These are phyloP conservation scores for Papilio elwesi DNA, from an alignment of 2,888 invertebrate species.

Conservation along the genomic window DNA sequence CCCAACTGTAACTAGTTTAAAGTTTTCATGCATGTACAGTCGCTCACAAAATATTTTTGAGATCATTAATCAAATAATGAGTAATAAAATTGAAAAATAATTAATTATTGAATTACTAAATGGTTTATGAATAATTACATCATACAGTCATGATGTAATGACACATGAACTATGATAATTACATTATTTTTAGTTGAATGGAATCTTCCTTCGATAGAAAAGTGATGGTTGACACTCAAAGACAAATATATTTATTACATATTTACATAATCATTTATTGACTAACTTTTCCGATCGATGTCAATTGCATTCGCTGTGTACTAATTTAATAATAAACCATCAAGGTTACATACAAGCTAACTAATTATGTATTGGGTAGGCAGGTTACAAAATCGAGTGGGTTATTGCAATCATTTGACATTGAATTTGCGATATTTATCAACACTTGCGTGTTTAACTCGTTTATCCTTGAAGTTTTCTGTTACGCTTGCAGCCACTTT, in stretches of 20 bases:
- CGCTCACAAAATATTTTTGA: too few relatives aligned
- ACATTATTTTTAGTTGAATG: too few relatives aligned
- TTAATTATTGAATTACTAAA: too few relatives aligned
- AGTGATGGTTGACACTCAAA: too few relatives aligned
- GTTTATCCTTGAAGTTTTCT: not conserved
- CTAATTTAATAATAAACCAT: not conserved
- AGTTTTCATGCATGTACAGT: too few relatives aligned
- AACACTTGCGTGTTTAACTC: not conserved
- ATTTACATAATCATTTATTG: not conserved
- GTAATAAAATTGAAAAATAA: too few relatives aligned
- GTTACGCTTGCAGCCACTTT: not conserved
- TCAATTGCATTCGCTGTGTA: not conserved
- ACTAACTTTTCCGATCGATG: not conserved
- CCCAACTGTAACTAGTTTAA: too few relatives aligned
- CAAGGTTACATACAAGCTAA: conserved; percentile 1
- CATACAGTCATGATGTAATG: too few relatives aligned
- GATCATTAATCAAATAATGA: too few relatives aligned
- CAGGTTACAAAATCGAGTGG: not conserved
- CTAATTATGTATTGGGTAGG: conserved; percentile 14
- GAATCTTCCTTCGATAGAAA: too few relatives aligned
- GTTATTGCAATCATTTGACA: conserved; percentile 1
- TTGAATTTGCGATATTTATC: conserved; percentile 1
- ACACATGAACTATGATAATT: too few relatives aligned
- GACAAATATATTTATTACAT: not conserved
- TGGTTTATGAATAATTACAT: too few relatives aligned